A percentile compares a stretch with the other conserved stretches of the same genome.
These are phyloP conservation scores for Falco peregrinus DNA, from an alignment of 2,797 vertebrate genomes.

Conservation along the genomic window DNA sequence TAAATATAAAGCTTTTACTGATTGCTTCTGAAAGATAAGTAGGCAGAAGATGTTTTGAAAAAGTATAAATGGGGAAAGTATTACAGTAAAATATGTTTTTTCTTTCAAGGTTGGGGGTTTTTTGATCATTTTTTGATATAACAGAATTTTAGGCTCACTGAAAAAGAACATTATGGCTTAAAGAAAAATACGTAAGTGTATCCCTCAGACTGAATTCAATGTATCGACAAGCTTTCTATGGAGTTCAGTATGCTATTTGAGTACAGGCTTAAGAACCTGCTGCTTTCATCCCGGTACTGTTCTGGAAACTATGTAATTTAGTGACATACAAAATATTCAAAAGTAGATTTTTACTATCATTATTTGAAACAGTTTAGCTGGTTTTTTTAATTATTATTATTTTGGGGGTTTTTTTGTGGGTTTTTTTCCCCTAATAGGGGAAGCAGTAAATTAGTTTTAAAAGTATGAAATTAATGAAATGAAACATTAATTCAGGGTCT, in stretches of 20 bases:
- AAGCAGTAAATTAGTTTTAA: not conserved
- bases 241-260: not conserved
- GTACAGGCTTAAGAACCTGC: not conserved
- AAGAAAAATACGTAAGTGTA: not conserved
- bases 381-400: not conserved
- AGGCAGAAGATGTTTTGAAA: not conserved
- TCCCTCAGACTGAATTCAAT: not conserved
- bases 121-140: not conserved
- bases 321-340: not conserved
- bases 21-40: not conserved
- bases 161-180: not conserved
- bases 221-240: not conserved
- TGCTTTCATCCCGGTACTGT: not conserved
- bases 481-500: not conserved
- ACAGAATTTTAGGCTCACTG: not conserved
- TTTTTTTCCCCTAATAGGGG: not conserved
- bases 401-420: not conserved
- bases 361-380: not conserved
- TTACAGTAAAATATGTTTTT: not conserved
- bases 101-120: rapidly evolving
- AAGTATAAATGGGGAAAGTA: not conserved
- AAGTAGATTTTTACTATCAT: not conserved
- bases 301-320: not conserved
- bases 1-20: not conserved
- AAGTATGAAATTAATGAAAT: not conserved